These are phyloP conservation scores for Onychomys arenicola DNA, from an alignment of 2,797 vertebrate genomes.

Conservation along the genomic window DNA sequence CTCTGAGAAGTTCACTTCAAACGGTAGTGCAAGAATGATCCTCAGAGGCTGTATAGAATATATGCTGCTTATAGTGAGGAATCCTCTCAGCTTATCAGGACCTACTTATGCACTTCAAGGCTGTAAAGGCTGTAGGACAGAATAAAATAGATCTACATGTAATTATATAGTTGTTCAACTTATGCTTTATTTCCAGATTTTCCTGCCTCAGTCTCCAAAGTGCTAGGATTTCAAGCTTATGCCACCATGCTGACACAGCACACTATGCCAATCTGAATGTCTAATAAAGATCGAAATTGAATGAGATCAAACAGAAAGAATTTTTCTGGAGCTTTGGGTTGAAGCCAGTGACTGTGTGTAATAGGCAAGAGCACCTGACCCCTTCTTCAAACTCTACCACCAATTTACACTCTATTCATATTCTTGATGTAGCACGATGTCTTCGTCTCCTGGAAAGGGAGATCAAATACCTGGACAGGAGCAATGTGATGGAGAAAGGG, in stretches of 20 bases:
- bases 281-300: background rate
- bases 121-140: conserved; percentile 27
- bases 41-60: background rate
- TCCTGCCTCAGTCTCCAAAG: background rate
- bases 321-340: background rate
- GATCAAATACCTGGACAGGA: background rate
- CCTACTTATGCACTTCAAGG: background rate
- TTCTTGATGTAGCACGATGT: background rate
- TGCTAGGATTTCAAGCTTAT: background rate
- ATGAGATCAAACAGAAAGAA: background rate
- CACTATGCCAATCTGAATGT: background rate
- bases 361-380: background rate
- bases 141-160: background rate
- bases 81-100: background rate
- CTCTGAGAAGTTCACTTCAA: background rate
- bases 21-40: background rate
- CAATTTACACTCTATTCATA: background rate
- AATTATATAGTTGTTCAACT: background rate
- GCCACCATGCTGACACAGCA: background rate
- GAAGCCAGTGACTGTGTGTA: background rate
- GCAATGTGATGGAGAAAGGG: background rate
- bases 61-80: background rate
- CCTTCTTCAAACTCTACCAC: no score
- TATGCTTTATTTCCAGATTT: background rate
- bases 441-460: background rate